A percentile compares a stretch with the other conserved stretches of the same genome.
Evolutionary conservation across 2,888 invertebrate species (phyloP).

Genomic region (Thymelicus acteon): DNA sequence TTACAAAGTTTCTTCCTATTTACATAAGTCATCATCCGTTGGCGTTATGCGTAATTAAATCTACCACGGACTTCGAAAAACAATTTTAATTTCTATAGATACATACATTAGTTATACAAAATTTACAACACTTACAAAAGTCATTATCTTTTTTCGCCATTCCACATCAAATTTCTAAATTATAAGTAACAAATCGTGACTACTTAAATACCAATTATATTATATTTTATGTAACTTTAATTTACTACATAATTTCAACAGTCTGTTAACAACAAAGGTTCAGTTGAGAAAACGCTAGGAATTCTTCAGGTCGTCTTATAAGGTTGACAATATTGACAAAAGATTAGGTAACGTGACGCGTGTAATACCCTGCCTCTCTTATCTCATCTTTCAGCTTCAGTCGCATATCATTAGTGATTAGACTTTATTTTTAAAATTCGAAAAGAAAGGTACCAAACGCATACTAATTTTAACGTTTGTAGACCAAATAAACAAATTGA

Average conservation of each 20-base stretch:
- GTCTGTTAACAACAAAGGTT: constrained; percentile 47
- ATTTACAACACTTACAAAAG: constrained; percentile 69
- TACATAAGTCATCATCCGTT: no score
- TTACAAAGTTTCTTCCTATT: no score
- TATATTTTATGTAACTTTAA: neutral
- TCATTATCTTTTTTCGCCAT: constrained; percentile 62
- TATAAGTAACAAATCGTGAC: neutral
- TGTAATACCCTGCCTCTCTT: constrained; percentile 65
- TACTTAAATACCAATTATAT: no score
- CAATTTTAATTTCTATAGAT: no score
- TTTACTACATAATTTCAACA: neutral
- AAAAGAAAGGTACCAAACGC: neutral
- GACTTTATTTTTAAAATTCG: neutral
- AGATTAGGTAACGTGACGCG: constrained; percentile 62
- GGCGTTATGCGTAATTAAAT: no score
- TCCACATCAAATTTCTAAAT: constrained; percentile 3
- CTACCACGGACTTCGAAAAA: neutral
- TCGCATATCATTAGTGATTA: constrained; percentile 8
- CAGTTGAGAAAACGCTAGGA: constrained; percentile 54
- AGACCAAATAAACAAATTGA: no score
- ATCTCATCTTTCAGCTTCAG: constrained; percentile 53
- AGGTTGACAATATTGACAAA: constrained; percentile 71
- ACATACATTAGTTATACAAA: neutral
- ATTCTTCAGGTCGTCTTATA: constrained; percentile 55
- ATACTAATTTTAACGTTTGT: neutral